Evolutionary conservation across 1,140 invertebrate genomes (phyloP).

Genomic region (Monochamus saltuarius): DNA sequence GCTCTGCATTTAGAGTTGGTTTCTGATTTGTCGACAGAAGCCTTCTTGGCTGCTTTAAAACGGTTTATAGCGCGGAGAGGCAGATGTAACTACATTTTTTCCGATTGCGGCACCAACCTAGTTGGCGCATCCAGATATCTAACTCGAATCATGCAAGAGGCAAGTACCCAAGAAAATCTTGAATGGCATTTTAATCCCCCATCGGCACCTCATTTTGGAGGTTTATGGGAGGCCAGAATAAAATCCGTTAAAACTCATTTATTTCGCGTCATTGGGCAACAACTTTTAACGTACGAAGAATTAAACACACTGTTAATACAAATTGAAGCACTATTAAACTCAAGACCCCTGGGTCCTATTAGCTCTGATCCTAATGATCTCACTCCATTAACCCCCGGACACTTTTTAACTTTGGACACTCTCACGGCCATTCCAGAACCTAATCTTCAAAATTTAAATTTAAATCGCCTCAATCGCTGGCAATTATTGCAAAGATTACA

Average conservation of each 20-base stretch:
- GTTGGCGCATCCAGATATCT: neutral
- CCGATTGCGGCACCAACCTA: conserved; percentile 10
- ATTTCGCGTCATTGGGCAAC: conserved; percentile 6
- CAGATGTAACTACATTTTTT: neutral
- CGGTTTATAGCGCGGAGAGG: conserved; percentile 37
- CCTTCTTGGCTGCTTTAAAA: too few species aligned
- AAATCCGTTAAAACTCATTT: conserved; percentile 14
- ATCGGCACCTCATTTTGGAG: conserved; percentile 13
- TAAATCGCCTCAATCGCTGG: conserved; percentile 4
- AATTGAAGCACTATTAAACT: conserved; percentile 18
- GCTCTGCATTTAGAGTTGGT: too few species aligned
- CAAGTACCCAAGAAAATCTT: neutral
- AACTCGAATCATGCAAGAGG: neutral
- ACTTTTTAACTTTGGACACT: neutral
- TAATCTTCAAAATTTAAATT: conserved; percentile 8
- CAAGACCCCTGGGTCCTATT: conserved; percentile 1
- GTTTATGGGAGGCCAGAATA: conserved; percentile 10
- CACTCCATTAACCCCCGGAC: too few species aligned
- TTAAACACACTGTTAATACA: conserved; percentile 13
- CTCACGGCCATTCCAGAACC: conserved; percentile 2
- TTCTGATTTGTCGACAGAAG: too few species aligned
- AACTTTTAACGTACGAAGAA: conserved; percentile 10
- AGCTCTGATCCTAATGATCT: neutral
- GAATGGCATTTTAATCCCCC: conserved; percentile 13
- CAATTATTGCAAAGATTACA: conserved; percentile 19